These are phyloP conservation scores for Philypnodon macrostomus DNA, from an alignment of 2,797 vertebrate species.

Conservation along the genomic window DNA sequence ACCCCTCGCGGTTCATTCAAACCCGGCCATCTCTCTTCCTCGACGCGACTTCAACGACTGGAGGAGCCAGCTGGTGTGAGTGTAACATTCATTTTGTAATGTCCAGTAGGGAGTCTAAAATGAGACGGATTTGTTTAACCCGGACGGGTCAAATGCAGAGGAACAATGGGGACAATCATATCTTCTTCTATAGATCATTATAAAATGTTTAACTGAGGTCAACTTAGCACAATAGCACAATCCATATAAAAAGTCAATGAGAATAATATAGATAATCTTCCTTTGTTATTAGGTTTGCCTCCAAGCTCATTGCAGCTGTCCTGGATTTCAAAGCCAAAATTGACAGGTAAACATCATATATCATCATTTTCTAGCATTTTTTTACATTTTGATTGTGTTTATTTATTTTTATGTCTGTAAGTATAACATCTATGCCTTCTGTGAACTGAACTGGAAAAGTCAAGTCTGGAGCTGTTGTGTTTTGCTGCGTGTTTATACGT, in stretches of 20 bases:
- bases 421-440: neutral
- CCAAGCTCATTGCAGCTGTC: constrained; percentile 83
- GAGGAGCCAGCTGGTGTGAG: constrained; percentile 83
- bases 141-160: no score
- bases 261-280: neutral
- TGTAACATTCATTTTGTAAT: no score
- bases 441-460: no score
- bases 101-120: no score
- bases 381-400: no score
- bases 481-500: neutral
- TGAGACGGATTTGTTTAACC: no score
- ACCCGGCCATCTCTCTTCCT: constrained; percentile 82
- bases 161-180: no score
- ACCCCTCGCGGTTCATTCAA: constrained; percentile 81
- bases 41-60: constrained; percentile 80
- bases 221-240: neutral
- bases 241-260: neutral
- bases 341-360: constrained; percentile 67
- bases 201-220: no score
- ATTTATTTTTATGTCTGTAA: neutral
- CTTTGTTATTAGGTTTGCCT: constrained; percentile 76
- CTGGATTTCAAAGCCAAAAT: constrained; percentile 83
- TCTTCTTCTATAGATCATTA: no score
- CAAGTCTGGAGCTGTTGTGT: neutral
- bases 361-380: neutral